Evolutionary conservation across 2,113 vertebrate genomes (phyloP), one percentile per base, ranked within the genome.

Genomic region (Camelus dromedarius): DNA sequence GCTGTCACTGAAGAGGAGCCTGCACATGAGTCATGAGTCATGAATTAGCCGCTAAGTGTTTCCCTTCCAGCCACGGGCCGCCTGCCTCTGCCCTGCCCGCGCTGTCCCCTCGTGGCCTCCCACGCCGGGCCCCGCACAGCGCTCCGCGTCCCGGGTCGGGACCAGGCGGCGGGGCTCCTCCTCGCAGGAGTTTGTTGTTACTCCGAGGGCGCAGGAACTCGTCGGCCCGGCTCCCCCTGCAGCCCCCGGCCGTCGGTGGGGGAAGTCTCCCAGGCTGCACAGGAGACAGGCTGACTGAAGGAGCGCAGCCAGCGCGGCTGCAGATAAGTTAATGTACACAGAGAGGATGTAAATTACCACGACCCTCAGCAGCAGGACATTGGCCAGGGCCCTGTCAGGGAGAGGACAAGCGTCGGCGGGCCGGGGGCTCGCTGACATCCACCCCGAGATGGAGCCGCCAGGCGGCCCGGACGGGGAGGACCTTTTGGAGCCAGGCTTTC

Each of bases 321-420:
- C 98, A 99, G 99, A 99, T 99, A 99, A 99, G 99, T 99, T 99
- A 99, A 99, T 99, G 99, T 99, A 99, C 98, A 99, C 99, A 99
- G 98, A 99, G 98, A 98, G 98, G 98, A 99, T 98, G 99, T 99
- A 99, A 99, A 99, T 99, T 99, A 99, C 99, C 99, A 98, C 99
- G 99, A 99, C 99, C 99, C 99, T 98, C 99, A 98, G 99, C 99
- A 94, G 99, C 99, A 99, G 99, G 99, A 99, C 99, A 99, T 99
- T 99, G 99, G 99, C 99, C 99, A 99, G 99, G 99, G 99, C 99
- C 96, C 99, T 99, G 99, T 99, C 99, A 99, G 99, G 96, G 98
- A 99, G 98, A 99, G 99, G 99, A 99, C 99, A 99, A 99, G 98
- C 99, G 99, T 98, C 98, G 98, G 99, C 99, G 97, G 98, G 98